Base-by-base conservation (phyloP, 2,113 vertebrate genomes). In the Quiscalus mexicanus region DNA sequence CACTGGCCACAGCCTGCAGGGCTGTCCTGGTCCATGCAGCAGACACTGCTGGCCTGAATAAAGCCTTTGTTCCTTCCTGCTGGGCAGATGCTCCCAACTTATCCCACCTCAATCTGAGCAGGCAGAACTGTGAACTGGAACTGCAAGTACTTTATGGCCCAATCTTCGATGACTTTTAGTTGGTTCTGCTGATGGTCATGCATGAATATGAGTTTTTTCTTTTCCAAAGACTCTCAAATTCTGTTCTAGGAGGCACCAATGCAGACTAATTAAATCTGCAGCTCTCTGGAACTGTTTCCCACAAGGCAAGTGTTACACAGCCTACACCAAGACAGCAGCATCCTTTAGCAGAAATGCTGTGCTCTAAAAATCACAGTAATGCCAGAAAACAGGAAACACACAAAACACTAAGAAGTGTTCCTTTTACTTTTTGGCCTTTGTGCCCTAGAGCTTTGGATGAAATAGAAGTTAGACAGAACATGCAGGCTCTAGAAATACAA, bases 31-130 rank as follows among this genome's bases (percentile, higher is more conserved):
- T 35, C 37, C 89, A 59, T 76, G 70, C 89, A 80, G 11, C 84
- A 78, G 79, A 35, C 77, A 16, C 3, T 35, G 67, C 91, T 96
- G 90, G 21, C 96, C 80, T 63, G 53, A 95, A 96, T 87, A 76
- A 91, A 85, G 82, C 69, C 68, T 87, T 90, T 69, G 80, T 83
- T 94, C 82, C 3, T 39, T 71, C 63, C 78, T 74, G 86, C 63
- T 81, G 76, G 33, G 4, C 50, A 67, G 23, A 74, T 0, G 1
- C 77, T 84, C 79, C 85, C 70, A 74, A 39, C 87, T 41, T 3
- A 19, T 10, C 75, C 90, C 50, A 79, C 60, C 87, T 92, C 24
- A 5, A 78, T 53, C 87, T 65, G 33, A 86, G 52, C 52, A 82
- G 83, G 44, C 5, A 52, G 35, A 85, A 83, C 84, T 91, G 91